phyloP scores from a whole-genome alignment of 2,888 invertebrate genomes.

The Cosmorhoe ocellata region DNA sequence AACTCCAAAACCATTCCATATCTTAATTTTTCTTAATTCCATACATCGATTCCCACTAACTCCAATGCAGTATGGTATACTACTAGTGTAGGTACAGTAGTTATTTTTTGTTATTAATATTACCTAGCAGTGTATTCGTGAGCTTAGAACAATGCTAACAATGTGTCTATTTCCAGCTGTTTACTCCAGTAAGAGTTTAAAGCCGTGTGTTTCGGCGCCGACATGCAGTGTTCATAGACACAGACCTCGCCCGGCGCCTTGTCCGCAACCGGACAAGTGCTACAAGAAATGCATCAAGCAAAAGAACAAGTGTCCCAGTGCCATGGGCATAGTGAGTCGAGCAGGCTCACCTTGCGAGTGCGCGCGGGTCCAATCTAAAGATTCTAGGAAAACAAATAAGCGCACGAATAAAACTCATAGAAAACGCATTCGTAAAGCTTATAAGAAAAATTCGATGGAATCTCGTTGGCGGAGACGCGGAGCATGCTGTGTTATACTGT shows the following conservation, averaged over 20 bases:
- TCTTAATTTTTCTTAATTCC: no score
- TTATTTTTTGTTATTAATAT: no score
- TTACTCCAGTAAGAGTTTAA: constrained; percentile 52
- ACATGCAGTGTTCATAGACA: constrained; percentile 65
- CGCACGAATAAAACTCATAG: constrained; percentile 48
- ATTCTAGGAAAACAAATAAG: constrained; percentile 46
- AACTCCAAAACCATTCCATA: no score
- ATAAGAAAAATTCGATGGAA: constrained; percentile 47
- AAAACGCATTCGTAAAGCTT: constrained; percentile 52
- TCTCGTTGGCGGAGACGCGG: constrained; percentile 54
- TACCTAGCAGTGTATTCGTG: no score
- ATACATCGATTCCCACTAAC: no score
- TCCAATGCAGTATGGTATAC: no score
- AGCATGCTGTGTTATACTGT: constrained; percentile 58
- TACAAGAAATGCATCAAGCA: constrained; percentile 56
- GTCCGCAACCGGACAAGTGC: constrained; percentile 65
- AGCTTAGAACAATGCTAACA: constrained; percentile 1
- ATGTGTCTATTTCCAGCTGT: constrained; percentile 49
- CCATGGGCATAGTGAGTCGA: constrained; percentile 56
- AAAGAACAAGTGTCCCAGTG: constrained; percentile 62
- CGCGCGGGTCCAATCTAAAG: constrained; percentile 50
- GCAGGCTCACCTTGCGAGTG: constrained; percentile 58
- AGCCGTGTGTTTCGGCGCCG: constrained; percentile 67
- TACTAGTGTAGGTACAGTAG: no score
- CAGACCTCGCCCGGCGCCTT: constrained; percentile 63